A percentile compares a stretch with the other conserved stretches of the same genome.
phyloP scores from a whole-genome alignment of 2,888 invertebrate species.

The Lissocephala sabroskyi region DNA sequence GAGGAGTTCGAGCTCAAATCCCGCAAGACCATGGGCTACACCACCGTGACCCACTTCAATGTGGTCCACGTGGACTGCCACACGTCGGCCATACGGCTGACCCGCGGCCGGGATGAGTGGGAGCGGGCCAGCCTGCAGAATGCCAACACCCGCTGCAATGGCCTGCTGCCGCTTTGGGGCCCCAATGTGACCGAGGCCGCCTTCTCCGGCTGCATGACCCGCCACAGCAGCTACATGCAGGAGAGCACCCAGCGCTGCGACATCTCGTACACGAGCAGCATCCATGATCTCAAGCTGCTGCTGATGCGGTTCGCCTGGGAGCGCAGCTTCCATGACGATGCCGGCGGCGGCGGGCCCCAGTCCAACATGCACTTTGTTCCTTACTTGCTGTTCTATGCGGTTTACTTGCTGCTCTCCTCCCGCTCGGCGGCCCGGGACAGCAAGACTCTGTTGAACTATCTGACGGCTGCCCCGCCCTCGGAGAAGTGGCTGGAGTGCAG shows the following conservation, averaged over 20 bases:
- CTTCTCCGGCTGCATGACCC: slow-evolving; percentile 93
- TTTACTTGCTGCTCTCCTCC: slow-evolving; percentile 93
- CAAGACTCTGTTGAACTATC: slow-evolving; percentile 81
- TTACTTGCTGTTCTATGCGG: slow-evolving; percentile 93
- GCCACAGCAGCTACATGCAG: slow-evolving; percentile 89
- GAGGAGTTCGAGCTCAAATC: slow-evolving; percentile 94
- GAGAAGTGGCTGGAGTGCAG: slow-evolving; percentile 85
- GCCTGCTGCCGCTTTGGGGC: slow-evolving; percentile 96
- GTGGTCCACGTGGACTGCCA: slow-evolving; percentile 99
- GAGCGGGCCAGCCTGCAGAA: slow-evolving; percentile 98
- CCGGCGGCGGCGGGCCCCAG: slow-evolving; percentile 96
- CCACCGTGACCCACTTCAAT: slow-evolving; percentile 98
- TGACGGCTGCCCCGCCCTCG: slow-evolving; percentile 76
- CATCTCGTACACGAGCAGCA: slow-evolving; percentile 74
- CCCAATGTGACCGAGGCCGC: slow-evolving; percentile 94
- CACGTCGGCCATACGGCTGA: slow-evolving; percentile 91
- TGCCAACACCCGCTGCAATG: slow-evolving; percentile 98
- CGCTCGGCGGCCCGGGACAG: slow-evolving; percentile 85
- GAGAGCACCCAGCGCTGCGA: slow-evolving; percentile 72
- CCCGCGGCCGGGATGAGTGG: slow-evolving; percentile 92
- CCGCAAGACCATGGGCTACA: slow-evolving; percentile 87
- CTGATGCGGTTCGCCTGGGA: slow-evolving; percentile 92
- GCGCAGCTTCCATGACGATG: slow-evolving; percentile 97
- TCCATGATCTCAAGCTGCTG: slow-evolving; percentile 94
- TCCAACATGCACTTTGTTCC: slow-evolving; percentile 98